phyloP scores from a whole-genome alignment of 2,113 vertebrate genomes.

The Megatriorchis doriae region DNA sequence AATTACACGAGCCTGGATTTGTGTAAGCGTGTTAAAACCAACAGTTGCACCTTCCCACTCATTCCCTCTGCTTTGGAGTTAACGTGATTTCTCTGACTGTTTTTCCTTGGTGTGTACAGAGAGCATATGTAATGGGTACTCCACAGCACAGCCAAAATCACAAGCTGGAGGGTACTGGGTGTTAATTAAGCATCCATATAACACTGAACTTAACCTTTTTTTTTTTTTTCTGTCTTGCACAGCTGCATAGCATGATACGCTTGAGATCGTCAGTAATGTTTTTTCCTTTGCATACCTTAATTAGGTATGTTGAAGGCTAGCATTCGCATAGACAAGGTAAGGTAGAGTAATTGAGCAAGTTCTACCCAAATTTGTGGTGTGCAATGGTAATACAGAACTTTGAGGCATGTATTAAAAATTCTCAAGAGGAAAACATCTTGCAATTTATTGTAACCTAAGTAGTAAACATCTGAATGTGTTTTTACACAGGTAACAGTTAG shows the following conservation, averaged over 20 bases:
- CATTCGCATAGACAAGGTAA: background rate
- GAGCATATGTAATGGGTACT: background rate
- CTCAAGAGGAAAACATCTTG: slow-evolving; percentile 12
- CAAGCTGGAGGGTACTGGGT: background rate
- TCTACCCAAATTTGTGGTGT: background rate
- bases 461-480: slow-evolving; percentile 57
- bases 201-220: background rate
- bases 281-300: background rate
- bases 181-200: background rate
- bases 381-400: background rate
- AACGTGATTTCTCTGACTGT: background rate
- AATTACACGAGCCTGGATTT: background rate
- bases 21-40: background rate
- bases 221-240: background rate
- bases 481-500: slow-evolving; percentile 39
- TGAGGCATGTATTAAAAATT: background rate
- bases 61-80: background rate
- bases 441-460: slow-evolving; percentile 30
- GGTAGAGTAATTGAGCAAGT: background rate
- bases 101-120: background rate
- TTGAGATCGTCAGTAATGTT: background rate
- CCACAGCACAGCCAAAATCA: background rate
- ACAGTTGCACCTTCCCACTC: background rate
- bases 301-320: background rate
- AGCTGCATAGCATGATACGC: background rate